These are phyloP conservation scores for Noctilio leporinus DNA, from an alignment of 2,113 vertebrate genomes.

Conservation along the genomic window DNA sequence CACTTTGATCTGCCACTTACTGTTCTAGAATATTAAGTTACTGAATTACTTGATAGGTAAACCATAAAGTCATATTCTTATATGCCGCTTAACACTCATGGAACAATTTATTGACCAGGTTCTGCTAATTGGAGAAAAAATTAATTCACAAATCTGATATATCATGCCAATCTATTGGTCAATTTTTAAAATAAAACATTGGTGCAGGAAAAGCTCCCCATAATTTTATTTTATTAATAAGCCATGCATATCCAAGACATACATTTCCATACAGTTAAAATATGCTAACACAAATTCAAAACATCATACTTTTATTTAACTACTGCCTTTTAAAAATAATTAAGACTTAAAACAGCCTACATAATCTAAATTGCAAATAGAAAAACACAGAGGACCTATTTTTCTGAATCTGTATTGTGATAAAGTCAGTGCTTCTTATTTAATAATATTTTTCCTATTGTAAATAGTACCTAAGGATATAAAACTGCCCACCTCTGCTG, in stretches of 20 bases:
- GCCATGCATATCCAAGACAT: background rate
- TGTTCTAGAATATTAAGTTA: background rate
- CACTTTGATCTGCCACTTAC: background rate
- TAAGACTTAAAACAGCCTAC: conserved; percentile 13
- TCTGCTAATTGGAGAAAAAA: background rate
- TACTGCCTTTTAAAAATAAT: conserved; percentile 16
- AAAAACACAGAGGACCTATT: background rate
- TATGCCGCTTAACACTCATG: background rate
- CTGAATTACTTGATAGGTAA: background rate
- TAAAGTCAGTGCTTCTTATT: background rate
- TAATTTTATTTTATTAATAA: background rate
- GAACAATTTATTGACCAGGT: background rate
- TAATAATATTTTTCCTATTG: background rate
- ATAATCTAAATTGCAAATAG: conserved; percentile 57
- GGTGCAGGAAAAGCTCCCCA: background rate
- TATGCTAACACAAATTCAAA: background rate
- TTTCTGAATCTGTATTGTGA: background rate
- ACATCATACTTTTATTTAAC: conserved; percentile 30
- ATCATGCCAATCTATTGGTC: background rate
- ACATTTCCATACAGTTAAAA: background rate
- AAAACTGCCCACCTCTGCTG: background rate
- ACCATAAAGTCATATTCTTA: background rate
- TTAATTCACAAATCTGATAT: background rate
- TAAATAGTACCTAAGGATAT: background rate
- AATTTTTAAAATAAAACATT: background rate